Percentiles rank a stretch among this genome's conserved stretches.
Evolutionary conservation across 2,888 invertebrate species (phyloP).

Genomic region (Drosophila rellima): DNA sequence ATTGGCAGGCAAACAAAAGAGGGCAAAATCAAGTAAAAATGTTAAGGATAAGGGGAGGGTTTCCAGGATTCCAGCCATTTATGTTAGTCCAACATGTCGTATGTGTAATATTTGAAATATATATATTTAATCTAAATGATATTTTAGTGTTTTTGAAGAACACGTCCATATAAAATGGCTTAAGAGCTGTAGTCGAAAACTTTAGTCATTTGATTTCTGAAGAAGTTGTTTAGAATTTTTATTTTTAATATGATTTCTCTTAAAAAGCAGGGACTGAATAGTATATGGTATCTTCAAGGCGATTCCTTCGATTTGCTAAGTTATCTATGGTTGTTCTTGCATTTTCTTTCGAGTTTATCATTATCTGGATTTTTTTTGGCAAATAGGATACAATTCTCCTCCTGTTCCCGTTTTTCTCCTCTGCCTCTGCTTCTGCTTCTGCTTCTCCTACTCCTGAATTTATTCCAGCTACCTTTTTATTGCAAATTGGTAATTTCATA

Average conservation of each 20-base stretch:
- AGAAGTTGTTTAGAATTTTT: too few species aligned
- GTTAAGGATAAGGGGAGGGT: slow-evolving; percentile 19
- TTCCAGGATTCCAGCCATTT: neutral
- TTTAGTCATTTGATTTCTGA: too few species aligned
- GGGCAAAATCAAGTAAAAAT: slow-evolving; percentile 5
- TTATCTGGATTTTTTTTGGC: slow-evolving; percentile 22
- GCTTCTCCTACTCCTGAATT: slow-evolving; percentile 1
- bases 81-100: slow-evolving; percentile 16
- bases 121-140: too few species aligned
- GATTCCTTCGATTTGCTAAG: neutral
- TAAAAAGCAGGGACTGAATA: too few species aligned
- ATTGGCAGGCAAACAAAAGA: slow-evolving; percentile 54
- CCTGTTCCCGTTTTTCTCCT: slow-evolving; percentile 4
- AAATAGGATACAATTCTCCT: slow-evolving; percentile 52
- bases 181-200: too few species aligned
- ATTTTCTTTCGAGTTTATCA: slow-evolving; percentile 5
- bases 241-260: neutral
- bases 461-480: slow-evolving; percentile 19
- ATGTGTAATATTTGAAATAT: too few species aligned
- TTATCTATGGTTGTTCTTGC: neutral
- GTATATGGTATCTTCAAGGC: neutral
- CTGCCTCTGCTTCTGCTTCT: neutral
- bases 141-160: too few species aligned
- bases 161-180: too few species aligned
- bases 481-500: slow-evolving; percentile 84